Evolutionary conservation across 2,113 vertebrate species (phyloP).

Genomic region (Scartelaos histophorus): DNA sequence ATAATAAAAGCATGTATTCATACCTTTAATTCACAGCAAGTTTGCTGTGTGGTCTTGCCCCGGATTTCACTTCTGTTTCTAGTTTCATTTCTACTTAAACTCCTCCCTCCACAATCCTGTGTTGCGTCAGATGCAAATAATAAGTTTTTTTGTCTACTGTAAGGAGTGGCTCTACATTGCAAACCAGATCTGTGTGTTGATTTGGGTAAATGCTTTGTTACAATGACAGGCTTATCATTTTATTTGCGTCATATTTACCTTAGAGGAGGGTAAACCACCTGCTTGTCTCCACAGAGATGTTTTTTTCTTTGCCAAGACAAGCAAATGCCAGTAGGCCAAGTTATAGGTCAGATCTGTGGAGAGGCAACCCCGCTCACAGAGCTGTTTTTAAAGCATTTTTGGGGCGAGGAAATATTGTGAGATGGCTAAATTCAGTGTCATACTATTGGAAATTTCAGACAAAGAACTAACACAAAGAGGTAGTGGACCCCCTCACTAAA

Average conservation of each 20-base stretch:
- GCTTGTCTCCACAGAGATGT: too few species aligned
- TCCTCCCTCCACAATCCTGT: not conserved
- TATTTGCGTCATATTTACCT: not conserved
- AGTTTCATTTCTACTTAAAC: slow-evolving; percentile 52
- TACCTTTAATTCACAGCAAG: not conserved
- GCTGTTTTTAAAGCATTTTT: too few species aligned
- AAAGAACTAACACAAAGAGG: too few species aligned
- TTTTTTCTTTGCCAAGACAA: too few species aligned
- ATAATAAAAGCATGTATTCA: not conserved
- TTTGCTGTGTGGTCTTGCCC: not conserved
- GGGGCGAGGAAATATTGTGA: too few species aligned
- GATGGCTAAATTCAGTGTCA: too few species aligned
- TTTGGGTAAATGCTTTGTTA: not conserved
- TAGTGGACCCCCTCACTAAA: too few species aligned
- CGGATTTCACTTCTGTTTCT: not conserved
- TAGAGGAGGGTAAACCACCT: too few species aligned
- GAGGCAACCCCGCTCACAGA: too few species aligned
- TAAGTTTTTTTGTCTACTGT: not conserved
- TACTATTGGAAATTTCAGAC: too few species aligned
- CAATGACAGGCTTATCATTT: not conserved
- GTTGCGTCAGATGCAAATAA: not conserved
- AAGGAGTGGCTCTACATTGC: not conserved
- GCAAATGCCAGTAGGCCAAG: too few species aligned
- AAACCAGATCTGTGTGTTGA: not conserved
- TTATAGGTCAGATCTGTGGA: too few species aligned